Base-by-base conservation (phyloP, 2,113 vertebrate genomes). In the Damaliscus lunatus region DNA sequence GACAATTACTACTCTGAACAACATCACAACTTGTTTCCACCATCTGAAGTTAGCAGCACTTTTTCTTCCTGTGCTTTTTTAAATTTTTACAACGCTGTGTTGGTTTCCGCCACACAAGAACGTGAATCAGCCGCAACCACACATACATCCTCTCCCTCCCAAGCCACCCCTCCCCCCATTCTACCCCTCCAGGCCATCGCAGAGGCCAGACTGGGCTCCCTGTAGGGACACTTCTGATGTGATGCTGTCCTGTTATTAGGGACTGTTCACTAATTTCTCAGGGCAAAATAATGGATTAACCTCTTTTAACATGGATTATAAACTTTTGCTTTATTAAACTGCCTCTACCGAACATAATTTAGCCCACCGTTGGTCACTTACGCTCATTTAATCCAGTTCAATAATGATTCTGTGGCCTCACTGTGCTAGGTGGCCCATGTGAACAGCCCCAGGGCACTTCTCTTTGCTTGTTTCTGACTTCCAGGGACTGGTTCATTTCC, bases 241-340 rank as follows among this genome's bases (percentile, higher is more conserved):
- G 50, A 48, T 43, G 77, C 5, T 50, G 23, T 36, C 50, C 53
- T 9, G 5, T 48, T 25, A 83, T 50, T 48, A 91, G 67, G 23
- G 16, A 33, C 23, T 91, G 2, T 25, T 57, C 40, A 88, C 29
- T 62, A 89, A 96, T 84, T 91, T 89, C 88, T 95, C 43, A 55
- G 60, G 33, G 60, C 19, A 55, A 89, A 94, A 67, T 77, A 55
- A 40, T 17, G 12, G 64, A 21, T 67, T 97, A 48, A 46, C 86
- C 15, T 67, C 50, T 92, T 94, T 86, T 91, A 77, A 97, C 95
- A 82, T 55, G 12, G 40, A 89, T 64, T 92, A 52, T 53, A 77
- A 98, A 86, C 19, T 96, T 84, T 91, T 93, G 27, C 67, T 82
- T 97, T 95, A 94, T 93, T 96, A 95, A 94, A 82, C 27, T 7